phyloP scores from a whole-genome alignment of 2,888 invertebrate genomes.

The Pecten maximus region DNA sequence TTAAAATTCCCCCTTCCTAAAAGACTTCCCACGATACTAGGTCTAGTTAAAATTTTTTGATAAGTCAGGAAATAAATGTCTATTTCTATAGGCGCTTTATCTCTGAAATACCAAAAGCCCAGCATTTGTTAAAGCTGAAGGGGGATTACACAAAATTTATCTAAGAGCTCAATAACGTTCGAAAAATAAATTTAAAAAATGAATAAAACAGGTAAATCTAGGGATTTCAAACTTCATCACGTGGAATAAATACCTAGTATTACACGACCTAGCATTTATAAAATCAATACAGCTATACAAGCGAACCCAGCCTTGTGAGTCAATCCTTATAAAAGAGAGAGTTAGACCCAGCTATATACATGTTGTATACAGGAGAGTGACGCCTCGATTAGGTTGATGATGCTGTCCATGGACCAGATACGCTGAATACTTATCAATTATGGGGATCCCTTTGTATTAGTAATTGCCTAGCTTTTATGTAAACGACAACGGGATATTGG shows the following conservation, averaged over 20 bases:
- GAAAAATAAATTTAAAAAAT: too few relatives aligned
- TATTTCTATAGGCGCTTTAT: too few relatives aligned
- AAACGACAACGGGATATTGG: neutral
- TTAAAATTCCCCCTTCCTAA: too few relatives aligned
- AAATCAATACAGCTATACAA: neutral
- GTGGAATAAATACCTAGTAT: neutral
- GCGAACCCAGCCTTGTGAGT: neutral
- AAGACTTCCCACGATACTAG: too few relatives aligned
- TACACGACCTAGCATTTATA: neutral
- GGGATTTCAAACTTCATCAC: neutral
- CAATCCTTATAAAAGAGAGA: neutral
- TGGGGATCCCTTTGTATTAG: neutral
- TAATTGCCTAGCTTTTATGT: constrained; percentile 22
- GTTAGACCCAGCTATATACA: neutral
- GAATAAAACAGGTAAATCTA: too few relatives aligned
- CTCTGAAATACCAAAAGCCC: too few relatives aligned
- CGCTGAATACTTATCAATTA: neutral
- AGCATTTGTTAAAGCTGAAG: too few relatives aligned
- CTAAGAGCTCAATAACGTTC: too few relatives aligned
- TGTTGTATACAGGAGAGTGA: neutral
- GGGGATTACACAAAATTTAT: too few relatives aligned
- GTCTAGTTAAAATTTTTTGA: too few relatives aligned
- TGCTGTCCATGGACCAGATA: neutral
- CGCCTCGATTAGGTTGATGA: constrained; percentile 9
- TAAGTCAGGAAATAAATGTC: too few relatives aligned